Conservation (phyloP, 2,888 invertebrate genomes). For the Agrochola lychnidis region DNA sequence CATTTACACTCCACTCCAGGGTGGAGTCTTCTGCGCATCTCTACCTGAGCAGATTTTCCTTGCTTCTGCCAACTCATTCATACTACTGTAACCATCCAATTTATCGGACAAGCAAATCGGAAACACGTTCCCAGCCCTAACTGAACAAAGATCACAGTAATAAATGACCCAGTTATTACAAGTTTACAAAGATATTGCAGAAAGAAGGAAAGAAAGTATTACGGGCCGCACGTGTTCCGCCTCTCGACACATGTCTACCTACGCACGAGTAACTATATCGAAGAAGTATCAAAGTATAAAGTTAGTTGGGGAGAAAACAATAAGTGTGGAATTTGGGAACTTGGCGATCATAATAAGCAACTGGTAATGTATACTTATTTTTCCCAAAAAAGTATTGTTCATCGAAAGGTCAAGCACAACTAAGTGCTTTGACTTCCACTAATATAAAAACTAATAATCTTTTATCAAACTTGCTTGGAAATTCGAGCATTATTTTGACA, state of each 20-base stretch:
- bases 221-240: slow-evolving; percentile 45
- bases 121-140: not conserved
- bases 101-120: not conserved
- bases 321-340: slow-evolving; percentile 20
- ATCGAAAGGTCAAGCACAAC: not conserved
- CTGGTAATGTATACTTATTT: slow-evolving; percentile 6
- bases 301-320: slow-evolving; percentile 35
- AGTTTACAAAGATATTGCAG: slow-evolving; percentile 47
- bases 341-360: slow-evolving; percentile 7
- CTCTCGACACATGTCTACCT: slow-evolving; percentile 26
- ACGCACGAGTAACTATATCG: slow-evolving; percentile 18
- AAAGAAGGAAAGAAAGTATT: slow-evolving; percentile 26
- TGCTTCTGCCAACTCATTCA: not conserved
- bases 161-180: slow-evolving; percentile 39
- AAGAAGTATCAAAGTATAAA: slow-evolving; percentile 35
- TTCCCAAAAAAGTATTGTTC: not conserved
- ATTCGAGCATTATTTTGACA: no score
- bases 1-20: no score
- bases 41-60: no score
- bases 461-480: no score
- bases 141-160: slow-evolving; percentile 40
- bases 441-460: no score
- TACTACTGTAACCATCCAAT: not conserved
- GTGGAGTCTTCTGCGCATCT: not conserved
- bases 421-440: slow-evolving; percentile 1